A percentile compares a stretch with the other conserved stretches of the same genome.
Evolutionary conservation across 2,888 invertebrate species (phyloP).

Genomic region (Mesorhabditis spiculigera): DNA sequence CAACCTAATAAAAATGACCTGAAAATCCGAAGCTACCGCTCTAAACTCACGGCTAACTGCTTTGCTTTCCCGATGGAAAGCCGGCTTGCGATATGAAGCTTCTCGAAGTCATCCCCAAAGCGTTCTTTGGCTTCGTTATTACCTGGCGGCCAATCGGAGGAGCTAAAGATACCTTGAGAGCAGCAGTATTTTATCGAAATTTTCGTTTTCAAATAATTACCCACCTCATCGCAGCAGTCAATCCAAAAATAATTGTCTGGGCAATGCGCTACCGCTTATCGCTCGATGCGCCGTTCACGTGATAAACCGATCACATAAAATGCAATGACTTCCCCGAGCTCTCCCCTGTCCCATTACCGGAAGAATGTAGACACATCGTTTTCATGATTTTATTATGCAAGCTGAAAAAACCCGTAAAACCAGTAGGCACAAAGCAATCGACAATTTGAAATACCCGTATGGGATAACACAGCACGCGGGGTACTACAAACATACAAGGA

Average conservation of each 20-base stretch:
- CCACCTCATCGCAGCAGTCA: background rate
- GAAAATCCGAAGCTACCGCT: background rate
- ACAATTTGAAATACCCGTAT: no score
- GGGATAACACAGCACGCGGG: no score
- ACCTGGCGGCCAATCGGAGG: slow-evolving; percentile 31
- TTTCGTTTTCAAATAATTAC: background rate
- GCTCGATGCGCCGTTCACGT: no score
- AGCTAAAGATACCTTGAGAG: slow-evolving; percentile 9
- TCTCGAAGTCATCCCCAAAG: slow-evolving; percentile 20
- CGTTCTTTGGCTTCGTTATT: slow-evolving; percentile 27
- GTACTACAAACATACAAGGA: background rate
- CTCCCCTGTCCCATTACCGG: no score
- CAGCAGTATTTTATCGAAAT: background rate
- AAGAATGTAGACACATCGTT: no score
- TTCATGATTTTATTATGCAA: no score
- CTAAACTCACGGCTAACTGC: slow-evolving; percentile 10
- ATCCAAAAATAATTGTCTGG: background rate
- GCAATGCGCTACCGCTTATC: background rate
- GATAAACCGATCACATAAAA: no score
- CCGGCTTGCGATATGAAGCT: slow-evolving; percentile 19
- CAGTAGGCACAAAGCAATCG: no score
- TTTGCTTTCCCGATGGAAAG: slow-evolving; percentile 26
- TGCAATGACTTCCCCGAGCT: no score
- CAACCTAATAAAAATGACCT: slow-evolving; percentile 3
- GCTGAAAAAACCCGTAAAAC: no score